These are phyloP conservation scores for Spea bombifrons DNA, from an alignment of 2,113 vertebrate species.

Conservation along the genomic window DNA sequence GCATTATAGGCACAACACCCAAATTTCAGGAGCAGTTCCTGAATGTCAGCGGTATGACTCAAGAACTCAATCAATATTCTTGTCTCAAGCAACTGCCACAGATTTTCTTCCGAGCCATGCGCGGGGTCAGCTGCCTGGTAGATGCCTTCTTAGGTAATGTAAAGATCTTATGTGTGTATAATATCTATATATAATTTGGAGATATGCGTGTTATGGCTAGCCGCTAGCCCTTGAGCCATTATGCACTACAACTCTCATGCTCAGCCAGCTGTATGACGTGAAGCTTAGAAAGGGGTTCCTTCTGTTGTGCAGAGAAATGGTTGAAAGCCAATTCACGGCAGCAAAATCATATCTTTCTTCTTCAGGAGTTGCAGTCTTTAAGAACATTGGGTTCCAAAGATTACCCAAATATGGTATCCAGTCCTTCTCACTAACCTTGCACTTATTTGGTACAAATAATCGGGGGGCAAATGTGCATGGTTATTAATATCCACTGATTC, in stretches of 20 bases:
- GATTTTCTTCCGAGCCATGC: constrained; percentile 96
- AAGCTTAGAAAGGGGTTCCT: no score
- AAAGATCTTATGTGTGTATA: neutral
- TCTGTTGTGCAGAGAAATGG: no score
- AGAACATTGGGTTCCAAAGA: constrained; percentile 65
- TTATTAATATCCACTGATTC: constrained; percentile 22
- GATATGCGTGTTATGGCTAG: no score
- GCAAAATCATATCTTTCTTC: constrained; percentile 53
- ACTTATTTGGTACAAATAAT: constrained; percentile 42
- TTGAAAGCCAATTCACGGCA: constrained; percentile 5
- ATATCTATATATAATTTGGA: no score
- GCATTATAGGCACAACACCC: constrained; percentile 91
- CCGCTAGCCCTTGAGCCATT: no score
- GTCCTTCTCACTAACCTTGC: constrained; percentile 42
- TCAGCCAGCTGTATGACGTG: no score
- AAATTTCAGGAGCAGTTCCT: constrained; percentile 97
- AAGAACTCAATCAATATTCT: constrained; percentile 88
- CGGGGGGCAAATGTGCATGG: constrained; percentile 29
- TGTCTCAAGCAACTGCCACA: constrained; percentile 96
- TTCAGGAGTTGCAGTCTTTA: constrained; percentile 69
- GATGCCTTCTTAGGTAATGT: constrained; percentile 91
- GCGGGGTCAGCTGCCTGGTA: constrained; percentile 91
- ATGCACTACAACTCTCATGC: no score
- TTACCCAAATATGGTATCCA: constrained; percentile 63
- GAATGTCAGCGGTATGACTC: constrained; percentile 86